Evolutionary conservation across 2,888 invertebrate species (phyloP).

Genomic region (Melanostoma mellinum): DNA sequence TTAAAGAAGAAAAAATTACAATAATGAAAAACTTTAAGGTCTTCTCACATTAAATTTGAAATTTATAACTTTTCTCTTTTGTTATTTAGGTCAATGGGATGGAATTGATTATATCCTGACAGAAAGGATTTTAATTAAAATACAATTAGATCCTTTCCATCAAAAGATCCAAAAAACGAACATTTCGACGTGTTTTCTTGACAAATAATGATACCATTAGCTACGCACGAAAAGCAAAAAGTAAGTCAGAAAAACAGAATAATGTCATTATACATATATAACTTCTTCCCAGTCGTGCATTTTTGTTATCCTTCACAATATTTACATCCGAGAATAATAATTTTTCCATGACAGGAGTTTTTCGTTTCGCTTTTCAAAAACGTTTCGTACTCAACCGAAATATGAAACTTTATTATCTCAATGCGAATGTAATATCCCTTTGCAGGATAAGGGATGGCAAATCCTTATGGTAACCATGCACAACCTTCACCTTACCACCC

Average conservation of each 20-base stretch:
- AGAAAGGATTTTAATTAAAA: conserved; percentile 3
- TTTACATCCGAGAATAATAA: conserved; percentile 64
- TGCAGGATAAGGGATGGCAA: not conserved
- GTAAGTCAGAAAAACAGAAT: conserved; percentile 43
- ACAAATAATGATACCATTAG: conserved; percentile 20
- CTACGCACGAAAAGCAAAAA: conserved; percentile 39
- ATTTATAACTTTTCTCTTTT: conserved; percentile 5
- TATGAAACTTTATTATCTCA: conserved; percentile 67
- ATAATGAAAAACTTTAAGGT: not conserved
- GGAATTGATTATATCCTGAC: not conserved
- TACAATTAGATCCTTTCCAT: conserved; percentile 11
- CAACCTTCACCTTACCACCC: conserved; percentile 26
- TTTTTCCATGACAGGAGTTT: conserved; percentile 60
- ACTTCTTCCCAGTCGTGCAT: conserved; percentile 6
- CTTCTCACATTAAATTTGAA: conserved; percentile 8
- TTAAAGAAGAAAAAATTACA: not conserved
- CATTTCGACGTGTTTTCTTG: not conserved
- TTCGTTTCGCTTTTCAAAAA: conserved; percentile 32
- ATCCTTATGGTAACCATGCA: conserved; percentile 26
- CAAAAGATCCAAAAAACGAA: not conserved
- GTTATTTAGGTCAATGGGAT: conserved; percentile 48
- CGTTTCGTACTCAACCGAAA: conserved; percentile 21
- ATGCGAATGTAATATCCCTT: conserved; percentile 16
- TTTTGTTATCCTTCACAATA: conserved; percentile 61
- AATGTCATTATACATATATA: conserved; percentile 33